Base-by-base conservation (phyloP, 1,140 invertebrate genomes). In the Drosophila fuyamai region DNA sequence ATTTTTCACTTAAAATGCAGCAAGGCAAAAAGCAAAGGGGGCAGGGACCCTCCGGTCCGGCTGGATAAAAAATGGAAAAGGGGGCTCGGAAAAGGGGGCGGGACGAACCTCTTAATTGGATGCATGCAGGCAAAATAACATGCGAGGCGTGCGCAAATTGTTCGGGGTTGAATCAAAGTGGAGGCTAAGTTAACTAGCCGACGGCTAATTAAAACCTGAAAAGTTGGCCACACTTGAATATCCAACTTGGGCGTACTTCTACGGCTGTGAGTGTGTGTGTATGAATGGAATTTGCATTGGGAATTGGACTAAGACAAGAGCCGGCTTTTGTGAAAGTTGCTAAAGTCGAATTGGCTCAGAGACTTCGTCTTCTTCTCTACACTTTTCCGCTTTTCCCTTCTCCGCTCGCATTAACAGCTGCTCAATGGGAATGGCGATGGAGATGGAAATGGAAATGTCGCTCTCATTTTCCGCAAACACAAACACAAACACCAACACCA, bases 1-100 rank as follows among this genome's bases (percentile, higher is more conserved):
- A 83, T 91, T 91, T 91, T 91, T 91, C 83, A 90, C 85, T 90
- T 89, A 89, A 89, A 85, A 89, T 79, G 77, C 76, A 80, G 76
- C 70, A 79, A 70, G 65, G 56, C 78, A 78, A 72, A 78, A 78
- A 68, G 29, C 61, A 77, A 71, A 56, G 55, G 53, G 68, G 68
- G 51, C 66, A 58, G 47, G 32, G 48, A 57, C 27, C 53, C 60
- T 43, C 27, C 1, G 47, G 27, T 50, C 47, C 27, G 56, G 43
- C 56, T 40, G 23, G 68, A 14, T 27, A 13, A 5, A 27, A 40
- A 23, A 23, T 23, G 23, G 23, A 23, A 61, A 58, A 40, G 41
- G 41, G 50, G 57, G 61, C n/a, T 32, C 18, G 67, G 50, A 40
- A 57, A 57, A 36, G 35, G 53, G 47, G 48, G 65, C 75, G 71